Conservation (phyloP, 2,888 invertebrate species). For the Blomia tropicalis region DNA sequence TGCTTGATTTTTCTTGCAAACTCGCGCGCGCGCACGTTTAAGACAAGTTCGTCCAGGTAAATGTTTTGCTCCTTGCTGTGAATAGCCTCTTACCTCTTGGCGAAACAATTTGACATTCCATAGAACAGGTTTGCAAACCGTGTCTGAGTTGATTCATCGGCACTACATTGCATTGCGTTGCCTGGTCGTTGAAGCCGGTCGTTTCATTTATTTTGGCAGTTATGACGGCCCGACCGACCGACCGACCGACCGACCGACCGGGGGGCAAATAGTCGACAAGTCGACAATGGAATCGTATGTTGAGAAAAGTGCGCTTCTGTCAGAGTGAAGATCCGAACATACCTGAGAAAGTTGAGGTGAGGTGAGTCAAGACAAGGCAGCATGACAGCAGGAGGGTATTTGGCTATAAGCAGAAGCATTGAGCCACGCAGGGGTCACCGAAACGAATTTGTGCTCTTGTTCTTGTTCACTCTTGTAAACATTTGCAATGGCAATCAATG, state of each 20-base stretch:
- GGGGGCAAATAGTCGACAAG: background rate
- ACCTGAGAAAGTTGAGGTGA: background rate
- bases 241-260: background rate
- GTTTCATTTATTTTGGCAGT: constrained; percentile 17
- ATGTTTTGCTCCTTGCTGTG: background rate
- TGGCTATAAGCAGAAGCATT: background rate
- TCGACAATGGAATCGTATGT: background rate
- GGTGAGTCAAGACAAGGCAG: background rate
- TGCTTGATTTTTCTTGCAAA: no score
- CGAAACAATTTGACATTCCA: constrained; percentile 6
- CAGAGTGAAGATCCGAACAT: background rate
- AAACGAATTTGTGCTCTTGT: no score
- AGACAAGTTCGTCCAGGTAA: background rate
- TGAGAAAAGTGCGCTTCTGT: background rate
- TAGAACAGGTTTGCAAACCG: constrained; percentile 11
- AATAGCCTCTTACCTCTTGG: background rate
- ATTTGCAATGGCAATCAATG: no score
- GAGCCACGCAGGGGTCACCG: background rate
- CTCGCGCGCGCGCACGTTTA: background rate
- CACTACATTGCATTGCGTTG: no score
- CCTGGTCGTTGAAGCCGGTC: background rate
- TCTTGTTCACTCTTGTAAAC: no score
- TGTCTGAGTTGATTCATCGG: background rate
- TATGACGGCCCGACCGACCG: background rate
- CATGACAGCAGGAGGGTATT: background rate